A percentile compares a stretch with the other conserved stretches of the same genome.
phyloP scores from a whole-genome alignment of 2,797 vertebrate species.

The Spinus olivaceus region DNA sequence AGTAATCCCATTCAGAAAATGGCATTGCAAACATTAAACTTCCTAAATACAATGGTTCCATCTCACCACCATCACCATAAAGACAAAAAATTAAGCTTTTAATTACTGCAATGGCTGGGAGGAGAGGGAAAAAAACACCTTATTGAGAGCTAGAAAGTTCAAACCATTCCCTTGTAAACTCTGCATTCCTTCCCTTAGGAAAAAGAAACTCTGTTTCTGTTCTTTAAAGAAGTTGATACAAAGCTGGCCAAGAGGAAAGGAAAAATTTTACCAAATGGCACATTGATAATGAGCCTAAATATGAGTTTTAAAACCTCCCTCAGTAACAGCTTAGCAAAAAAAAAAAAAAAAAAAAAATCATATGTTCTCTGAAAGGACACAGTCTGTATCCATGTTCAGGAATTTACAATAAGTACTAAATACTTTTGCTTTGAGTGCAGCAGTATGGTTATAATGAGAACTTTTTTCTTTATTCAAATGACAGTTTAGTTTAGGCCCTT shows the following conservation, averaged over 20 bases:
- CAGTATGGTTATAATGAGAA: not conserved
- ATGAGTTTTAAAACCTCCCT: not conserved
- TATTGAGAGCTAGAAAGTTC: not conserved
- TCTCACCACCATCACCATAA: not conserved
- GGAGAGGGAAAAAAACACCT: not conserved
- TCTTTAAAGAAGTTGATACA: conserved; percentile 6
- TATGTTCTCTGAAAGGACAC: not conserved
- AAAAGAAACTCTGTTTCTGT: conserved; percentile 6
- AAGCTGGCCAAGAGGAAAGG: conserved; percentile 24
- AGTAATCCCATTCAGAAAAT: not conserved
- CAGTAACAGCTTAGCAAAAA: not conserved
- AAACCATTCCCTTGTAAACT: not conserved
- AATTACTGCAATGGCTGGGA: not conserved
- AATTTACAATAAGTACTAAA: not conserved
- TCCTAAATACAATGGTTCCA: not conserved
- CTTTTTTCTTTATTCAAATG: not conserved
- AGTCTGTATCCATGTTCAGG: not conserved
- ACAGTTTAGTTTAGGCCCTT: not conserved
- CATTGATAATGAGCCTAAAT: not conserved
- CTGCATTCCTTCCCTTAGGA: not conserved
- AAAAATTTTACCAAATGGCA: conserved; percentile 21
- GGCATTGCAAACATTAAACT: not conserved
- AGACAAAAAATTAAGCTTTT: not conserved
- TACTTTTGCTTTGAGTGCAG: not conserved
- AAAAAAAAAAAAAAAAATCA: not conserved